Evolutionary conservation across 2,113 vertebrate species (phyloP).

Genomic region (Cyprinus carpio): DNA sequence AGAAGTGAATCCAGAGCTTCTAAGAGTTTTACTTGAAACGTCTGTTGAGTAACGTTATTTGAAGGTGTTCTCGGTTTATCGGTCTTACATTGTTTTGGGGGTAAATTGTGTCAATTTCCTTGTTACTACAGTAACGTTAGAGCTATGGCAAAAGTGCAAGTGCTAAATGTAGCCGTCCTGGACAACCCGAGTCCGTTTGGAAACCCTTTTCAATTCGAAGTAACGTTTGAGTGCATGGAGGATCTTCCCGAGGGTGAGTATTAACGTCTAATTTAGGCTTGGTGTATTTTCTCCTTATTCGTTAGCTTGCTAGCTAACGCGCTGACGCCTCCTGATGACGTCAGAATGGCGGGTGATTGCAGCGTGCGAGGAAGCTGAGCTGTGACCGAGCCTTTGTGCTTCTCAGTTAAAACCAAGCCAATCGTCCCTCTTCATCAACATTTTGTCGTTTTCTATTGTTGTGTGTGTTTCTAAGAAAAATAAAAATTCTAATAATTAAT

Average conservation of each 20-base stretch:
- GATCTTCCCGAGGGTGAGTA: conserved; percentile 84
- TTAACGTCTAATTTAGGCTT: neutral
- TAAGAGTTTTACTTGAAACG: neutral
- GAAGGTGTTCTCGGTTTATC: neutral
- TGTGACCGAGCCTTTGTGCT: neutral
- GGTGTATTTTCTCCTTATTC: neutral
- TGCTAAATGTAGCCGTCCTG: conserved; percentile 86
- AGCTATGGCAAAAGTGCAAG: conserved; percentile 88
- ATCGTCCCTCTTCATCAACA: neutral
- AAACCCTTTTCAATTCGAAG: conserved; percentile 91
- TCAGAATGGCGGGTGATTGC: conserved; percentile 54
- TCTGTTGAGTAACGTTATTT: neutral
- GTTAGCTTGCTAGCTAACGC: conserved; percentile 3
- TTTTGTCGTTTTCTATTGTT: neutral
- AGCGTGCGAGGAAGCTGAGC: neutral
- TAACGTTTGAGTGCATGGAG: conserved; percentile 91
- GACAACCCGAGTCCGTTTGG: conserved; percentile 90
- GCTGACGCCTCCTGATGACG: conserved; percentile 33
- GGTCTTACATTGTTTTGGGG: neutral
- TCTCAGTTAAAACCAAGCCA: neutral
- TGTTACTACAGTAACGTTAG: neutral
- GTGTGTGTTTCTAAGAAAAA: neutral
- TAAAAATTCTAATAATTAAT: neutral
- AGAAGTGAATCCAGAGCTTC: neutral
- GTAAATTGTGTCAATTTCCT: neutral